Percentiles rank a stretch among this genome's conserved stretches.
Conservation (phyloP, 2,113 vertebrate genomes). For the Protomyctophum bolini region DNA sequence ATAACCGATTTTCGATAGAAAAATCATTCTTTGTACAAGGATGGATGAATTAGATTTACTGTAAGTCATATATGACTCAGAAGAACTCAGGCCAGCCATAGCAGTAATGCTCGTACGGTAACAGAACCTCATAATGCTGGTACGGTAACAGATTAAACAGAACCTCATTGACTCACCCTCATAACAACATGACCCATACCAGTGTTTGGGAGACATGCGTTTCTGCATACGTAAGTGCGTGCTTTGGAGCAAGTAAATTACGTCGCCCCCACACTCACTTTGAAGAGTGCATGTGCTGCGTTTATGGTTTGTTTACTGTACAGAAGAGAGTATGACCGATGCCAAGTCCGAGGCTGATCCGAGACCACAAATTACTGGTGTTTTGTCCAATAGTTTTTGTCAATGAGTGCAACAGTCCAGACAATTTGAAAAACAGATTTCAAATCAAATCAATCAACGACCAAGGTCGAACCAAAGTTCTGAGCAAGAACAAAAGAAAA, state of each 20-base stretch:
- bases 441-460: too few relatives aligned
- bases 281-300: background rate
- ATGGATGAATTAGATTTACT: conserved; percentile 1
- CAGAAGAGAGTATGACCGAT: too few relatives aligned
- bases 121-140: conserved; percentile 26
- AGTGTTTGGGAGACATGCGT: conserved; percentile 31
- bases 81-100: conserved; percentile 12
- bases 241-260: background rate
- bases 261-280: background rate
- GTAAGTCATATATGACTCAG: conserved; percentile 35
- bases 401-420: too few relatives aligned
- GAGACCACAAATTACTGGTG: too few relatives aligned
- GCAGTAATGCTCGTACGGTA: conserved; percentile 13
- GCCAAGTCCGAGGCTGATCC: too few relatives aligned
- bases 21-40: too few relatives aligned
- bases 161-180: conserved; percentile 11
- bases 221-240: conserved; percentile 34
- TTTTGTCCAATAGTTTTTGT: too few relatives aligned
- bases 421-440: too few relatives aligned
- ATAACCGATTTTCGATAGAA: too few relatives aligned
- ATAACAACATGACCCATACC: conserved; percentile 33
- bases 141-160: conserved; percentile 22
- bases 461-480: too few relatives aligned
- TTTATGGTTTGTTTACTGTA: background rate
- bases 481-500: too few relatives aligned